phyloP scores from a whole-genome alignment of 64 coral and sea anemone genomes.

The Catalaphyllia jardinei region DNA sequence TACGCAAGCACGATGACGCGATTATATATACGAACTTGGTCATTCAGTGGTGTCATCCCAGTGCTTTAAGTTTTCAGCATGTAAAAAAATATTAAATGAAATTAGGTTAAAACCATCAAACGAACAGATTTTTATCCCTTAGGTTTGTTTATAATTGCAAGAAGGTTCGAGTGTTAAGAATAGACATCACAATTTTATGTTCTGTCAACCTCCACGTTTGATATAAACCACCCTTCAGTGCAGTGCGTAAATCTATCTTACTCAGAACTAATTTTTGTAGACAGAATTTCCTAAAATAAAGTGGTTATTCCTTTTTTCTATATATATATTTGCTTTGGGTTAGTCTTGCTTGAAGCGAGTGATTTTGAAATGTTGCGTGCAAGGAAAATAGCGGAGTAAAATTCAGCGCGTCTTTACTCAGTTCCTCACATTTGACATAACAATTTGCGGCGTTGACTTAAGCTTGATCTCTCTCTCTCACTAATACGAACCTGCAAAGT shows the following conservation, averaged over 20 bases:
- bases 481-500: neutral
- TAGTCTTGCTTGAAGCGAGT: neutral
- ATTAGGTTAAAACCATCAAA: neutral
- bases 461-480: neutral
- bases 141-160: neutral
- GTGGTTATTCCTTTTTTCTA: neutral
- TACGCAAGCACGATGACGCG: too few species aligned
- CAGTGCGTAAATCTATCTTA: neutral
- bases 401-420: neutral
- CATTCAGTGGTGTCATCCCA: too few species aligned
- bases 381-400: neutral
- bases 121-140: neutral
- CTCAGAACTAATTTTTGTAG: neutral
- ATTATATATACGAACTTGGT: too few species aligned
- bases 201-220: neutral
- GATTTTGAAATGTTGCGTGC: constrained; percentile 15
- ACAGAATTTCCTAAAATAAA: neutral
- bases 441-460: neutral
- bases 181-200: neutral
- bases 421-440: neutral
- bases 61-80: too few species aligned
- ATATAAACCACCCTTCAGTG: neutral
- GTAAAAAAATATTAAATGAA: too few species aligned
- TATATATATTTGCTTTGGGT: neutral
- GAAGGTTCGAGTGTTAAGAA: neutral